These are phyloP conservation scores for Myiagra hebetior DNA, from an alignment of 2,113 vertebrate genomes.

Conservation along the genomic window DNA sequence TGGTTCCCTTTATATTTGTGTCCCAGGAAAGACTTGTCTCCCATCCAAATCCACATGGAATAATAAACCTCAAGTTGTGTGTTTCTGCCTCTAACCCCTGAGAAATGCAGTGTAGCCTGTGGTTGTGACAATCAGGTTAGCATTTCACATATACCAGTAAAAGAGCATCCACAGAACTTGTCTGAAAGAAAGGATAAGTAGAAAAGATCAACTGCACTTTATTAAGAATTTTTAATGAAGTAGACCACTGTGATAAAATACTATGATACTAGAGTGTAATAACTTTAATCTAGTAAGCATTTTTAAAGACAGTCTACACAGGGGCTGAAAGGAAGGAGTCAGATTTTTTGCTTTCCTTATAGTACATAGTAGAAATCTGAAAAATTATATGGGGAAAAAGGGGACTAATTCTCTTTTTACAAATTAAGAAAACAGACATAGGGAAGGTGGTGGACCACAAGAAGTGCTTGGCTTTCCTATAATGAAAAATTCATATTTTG, in stretches of 20 bases:
- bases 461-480: background rate
- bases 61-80: background rate
- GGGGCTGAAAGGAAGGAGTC: background rate
- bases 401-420: background rate
- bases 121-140: background rate
- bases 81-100: background rate
- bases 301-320: background rate
- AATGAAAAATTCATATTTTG: background rate
- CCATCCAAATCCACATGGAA: background rate
- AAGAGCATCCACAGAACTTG: background rate
- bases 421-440: background rate
- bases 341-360: background rate
- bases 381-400: accelerated
- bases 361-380: background rate
- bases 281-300: background rate
- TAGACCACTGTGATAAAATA: background rate
- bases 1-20: background rate
- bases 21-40: background rate
- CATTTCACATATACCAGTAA: background rate
- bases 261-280: background rate
- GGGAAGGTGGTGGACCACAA: background rate
- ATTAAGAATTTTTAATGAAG: background rate
- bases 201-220: background rate
- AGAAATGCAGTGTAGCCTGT: accelerated
- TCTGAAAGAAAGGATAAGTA: background rate